Conservation (phyloP, 2,888 invertebrate species). For the Trachelus troglodyta region DNA sequence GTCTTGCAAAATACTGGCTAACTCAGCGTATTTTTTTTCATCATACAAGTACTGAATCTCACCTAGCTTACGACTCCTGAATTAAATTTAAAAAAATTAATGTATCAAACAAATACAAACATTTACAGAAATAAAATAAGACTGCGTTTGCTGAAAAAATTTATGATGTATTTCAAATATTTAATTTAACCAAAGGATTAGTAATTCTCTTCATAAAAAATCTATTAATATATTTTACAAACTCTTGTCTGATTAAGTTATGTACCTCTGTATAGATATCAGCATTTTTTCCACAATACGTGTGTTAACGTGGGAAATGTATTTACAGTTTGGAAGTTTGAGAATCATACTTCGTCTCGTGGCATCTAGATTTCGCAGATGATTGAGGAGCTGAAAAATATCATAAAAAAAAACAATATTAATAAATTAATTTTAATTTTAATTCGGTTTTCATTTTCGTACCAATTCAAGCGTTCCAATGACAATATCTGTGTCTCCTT, state of each 20-base stretch:
- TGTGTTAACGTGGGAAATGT: slow-evolving; percentile 67
- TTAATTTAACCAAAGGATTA: not conserved
- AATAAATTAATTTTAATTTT: slow-evolving; percentile 20
- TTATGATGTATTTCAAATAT: not conserved
- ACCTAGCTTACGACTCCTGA: slow-evolving; percentile 69
- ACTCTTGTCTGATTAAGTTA: not conserved
- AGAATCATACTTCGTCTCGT: slow-evolving; percentile 58
- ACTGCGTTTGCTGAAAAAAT: not conserved
- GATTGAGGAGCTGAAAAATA: slow-evolving; percentile 41
- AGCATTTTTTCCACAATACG: slow-evolving; percentile 67
- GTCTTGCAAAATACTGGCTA: slow-evolving; percentile 75
- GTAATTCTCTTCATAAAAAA: not conserved
- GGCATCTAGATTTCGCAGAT: slow-evolving; percentile 49
- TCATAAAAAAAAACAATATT: slow-evolving; percentile 21
- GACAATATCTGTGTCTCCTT: slow-evolving; percentile 68
- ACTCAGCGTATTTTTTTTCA: slow-evolving; percentile 73
- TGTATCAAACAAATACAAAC: not conserved
- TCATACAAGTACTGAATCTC: slow-evolving; percentile 77
- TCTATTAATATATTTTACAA: not conserved
- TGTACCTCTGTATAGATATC: slow-evolving; percentile 68
- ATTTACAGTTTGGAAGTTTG: slow-evolving; percentile 69
- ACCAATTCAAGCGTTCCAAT: slow-evolving; percentile 68
- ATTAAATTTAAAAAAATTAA: slow-evolving; percentile 24
- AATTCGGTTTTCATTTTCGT: slow-evolving; percentile 27
- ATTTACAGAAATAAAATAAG: not conserved